Base-by-base conservation (phyloP, 2,888 invertebrate genomes). In the Dichetophora obliterata region DNA sequence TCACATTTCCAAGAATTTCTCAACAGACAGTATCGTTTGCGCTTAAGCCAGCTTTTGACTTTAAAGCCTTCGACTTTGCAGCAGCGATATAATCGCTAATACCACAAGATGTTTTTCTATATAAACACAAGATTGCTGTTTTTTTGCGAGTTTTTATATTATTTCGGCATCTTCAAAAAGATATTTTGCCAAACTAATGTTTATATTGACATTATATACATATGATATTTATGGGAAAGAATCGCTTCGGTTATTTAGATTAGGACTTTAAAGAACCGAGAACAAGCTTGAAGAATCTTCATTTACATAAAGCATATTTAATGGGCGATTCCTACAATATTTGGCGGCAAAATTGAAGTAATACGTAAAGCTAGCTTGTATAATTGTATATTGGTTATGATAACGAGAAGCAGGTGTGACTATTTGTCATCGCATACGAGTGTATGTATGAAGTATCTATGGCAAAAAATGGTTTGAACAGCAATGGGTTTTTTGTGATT, bases 181-280 rank as follows among this genome's bases (percentile, higher is more conserved):
- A 59, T 59, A 59, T 9, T 19, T 59, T 59, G 14, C n/a, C 59
- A 63, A 63, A 34, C 63, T 63, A 37, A 16, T 61, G 34, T 63
- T 34, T 63, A 63, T 63, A 27, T 63, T 63, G 16, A 63, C n/a
- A 63, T 63, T 31, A 63, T 63, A 16, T 16, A 22, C 11, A 24
- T 16, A 31, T 63, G n/a, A 27, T 59, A 16, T 22, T 24, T 59
- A 43, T 43, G 43, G 43, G 43, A 43, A 59, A 59, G 59, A 59
- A 59, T 16, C 59, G 24, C 27, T 22, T 16, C 27, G 27, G 22
- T 59, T 59, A 59, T 24, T 22, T 22, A 14, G 27, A 59, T 24
- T 27, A 11, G 11, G 27, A 4, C 6, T 4, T 11, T 59, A 24
- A 24, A 59, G 27, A 59, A 16, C 59, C n/a, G 5, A 63, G 31